A percentile compares a stretch with the other conserved stretches of the same genome.
phyloP scores from a whole-genome alignment of 2,888 invertebrate species.

The Dynastes maya region DNA sequence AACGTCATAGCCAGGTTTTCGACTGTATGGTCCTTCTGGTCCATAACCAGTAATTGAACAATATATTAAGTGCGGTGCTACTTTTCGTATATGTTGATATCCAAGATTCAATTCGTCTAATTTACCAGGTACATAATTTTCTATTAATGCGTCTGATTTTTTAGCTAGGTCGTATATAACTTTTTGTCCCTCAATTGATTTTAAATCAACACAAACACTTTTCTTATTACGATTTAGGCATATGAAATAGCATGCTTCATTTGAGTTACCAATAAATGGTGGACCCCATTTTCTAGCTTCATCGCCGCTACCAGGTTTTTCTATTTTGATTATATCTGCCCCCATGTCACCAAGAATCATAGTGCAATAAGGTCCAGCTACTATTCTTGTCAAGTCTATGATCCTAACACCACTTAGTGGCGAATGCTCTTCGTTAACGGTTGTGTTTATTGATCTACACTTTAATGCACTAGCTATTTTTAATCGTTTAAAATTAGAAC shows the following conservation, averaged over 20 bases:
- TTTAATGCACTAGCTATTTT: constrained; percentile 46
- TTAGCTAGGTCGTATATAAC: constrained; percentile 82
- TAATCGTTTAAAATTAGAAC: constrained; percentile 45
- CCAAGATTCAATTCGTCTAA: constrained; percentile 83
- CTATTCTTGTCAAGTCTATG: constrained; percentile 87
- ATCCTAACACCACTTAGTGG: constrained; percentile 82
- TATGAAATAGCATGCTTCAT: constrained; percentile 86
- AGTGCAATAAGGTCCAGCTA: constrained; percentile 95
- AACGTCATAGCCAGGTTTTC: constrained; percentile 95
- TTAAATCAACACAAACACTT: constrained; percentile 91
- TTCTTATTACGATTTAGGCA: constrained; percentile 96
- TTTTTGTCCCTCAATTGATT: constrained; percentile 76
- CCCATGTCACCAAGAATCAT: constrained; percentile 95
- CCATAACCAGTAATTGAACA: constrained; percentile 97
- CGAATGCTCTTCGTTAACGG: constrained; percentile 59
- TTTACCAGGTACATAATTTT: constrained; percentile 96
- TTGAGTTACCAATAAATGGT: constrained; percentile 78
- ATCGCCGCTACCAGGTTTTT: constrained; percentile 87
- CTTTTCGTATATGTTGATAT: constrained; percentile 80
- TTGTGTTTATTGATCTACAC: constrained; percentile 36
- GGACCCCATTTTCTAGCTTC: constrained; percentile 96
- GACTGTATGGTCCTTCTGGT: constrained; percentile 86
- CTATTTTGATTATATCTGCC: constrained; percentile 94
- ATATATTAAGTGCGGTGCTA: constrained; percentile 89
- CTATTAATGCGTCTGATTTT: constrained; percentile 90